Evolutionary conservation across 1,140 invertebrate species (phyloP).

Genomic region (Piezodorus guildinii): DNA sequence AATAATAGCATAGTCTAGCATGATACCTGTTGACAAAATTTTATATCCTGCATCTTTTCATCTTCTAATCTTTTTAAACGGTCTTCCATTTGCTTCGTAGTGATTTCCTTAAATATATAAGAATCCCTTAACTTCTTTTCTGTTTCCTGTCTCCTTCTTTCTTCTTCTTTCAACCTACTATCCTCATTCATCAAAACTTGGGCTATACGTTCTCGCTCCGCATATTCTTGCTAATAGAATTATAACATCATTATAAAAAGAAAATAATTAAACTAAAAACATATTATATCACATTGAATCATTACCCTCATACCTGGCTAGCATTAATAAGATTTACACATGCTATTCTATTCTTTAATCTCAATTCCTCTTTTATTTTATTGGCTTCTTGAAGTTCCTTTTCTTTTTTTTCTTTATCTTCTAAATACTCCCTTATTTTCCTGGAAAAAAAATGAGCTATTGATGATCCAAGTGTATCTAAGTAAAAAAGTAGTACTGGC

Average conservation of each 20-base stretch:
- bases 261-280: background rate
- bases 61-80: background rate
- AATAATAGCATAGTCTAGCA: too few relatives aligned
- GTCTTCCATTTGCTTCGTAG: background rate
- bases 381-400: slow-evolving; percentile 12
- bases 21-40: background rate
- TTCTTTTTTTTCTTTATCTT: slow-evolving; percentile 7
- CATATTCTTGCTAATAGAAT: background rate
- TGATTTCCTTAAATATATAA: background rate
- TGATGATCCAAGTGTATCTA: background rate
- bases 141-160: background rate
- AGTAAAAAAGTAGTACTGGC: too few relatives aligned
- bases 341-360: background rate
- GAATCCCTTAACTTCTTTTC: background rate
- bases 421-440: slow-evolving; percentile 16
- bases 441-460: background rate
- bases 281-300: too few relatives aligned
- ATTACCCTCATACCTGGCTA: background rate
- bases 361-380: background rate
- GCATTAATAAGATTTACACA: background rate
- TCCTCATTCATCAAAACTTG: background rate
- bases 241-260: background rate
- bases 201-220: background rate
- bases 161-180: background rate
- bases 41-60: background rate